Evolutionary conservation across 1,140 invertebrate genomes (phyloP).

Genomic region (Dendrolimus punctatus): DNA sequence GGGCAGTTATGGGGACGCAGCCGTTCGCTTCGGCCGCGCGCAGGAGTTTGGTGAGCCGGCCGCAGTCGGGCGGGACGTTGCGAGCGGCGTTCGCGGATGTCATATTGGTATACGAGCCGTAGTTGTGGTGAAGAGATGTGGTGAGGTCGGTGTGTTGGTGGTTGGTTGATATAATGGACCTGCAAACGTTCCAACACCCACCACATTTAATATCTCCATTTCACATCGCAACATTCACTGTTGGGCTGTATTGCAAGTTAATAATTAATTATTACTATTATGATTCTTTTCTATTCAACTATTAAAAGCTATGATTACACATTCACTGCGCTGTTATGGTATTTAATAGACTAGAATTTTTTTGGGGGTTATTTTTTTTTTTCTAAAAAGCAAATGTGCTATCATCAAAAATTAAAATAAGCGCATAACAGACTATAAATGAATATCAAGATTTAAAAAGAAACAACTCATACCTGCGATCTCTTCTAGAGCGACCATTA

Average conservation of each 20-base stretch:
- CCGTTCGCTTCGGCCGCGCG: constrained; percentile 55
- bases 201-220: constrained; percentile 60
- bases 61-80: constrained; percentile 53
- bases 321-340: too few species aligned
- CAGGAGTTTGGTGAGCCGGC: constrained; percentile 57
- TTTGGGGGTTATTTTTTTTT: background rate
- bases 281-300: too few species aligned
- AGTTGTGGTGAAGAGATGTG: constrained; percentile 67
- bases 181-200: constrained; percentile 71
- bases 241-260: background rate
- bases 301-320: too few species aligned
- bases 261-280: too few species aligned
- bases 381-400: background rate
- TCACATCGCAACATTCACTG: background rate
- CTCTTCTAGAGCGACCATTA: constrained; percentile 84
- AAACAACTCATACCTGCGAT: constrained; percentile 69
- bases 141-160: constrained; percentile 69
- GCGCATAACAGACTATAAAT: too few species aligned
- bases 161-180: constrained; percentile 71
- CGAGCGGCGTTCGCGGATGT: constrained; percentile 59
- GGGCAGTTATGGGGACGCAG: constrained; percentile 45
- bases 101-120: constrained; percentile 61
- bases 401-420: too few species aligned
- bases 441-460: background rate
- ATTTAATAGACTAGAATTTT: too few species aligned